Evolutionary conservation across 2,113 vertebrate species (phyloP).

Genomic region (Ardeotis arabs): DNA sequence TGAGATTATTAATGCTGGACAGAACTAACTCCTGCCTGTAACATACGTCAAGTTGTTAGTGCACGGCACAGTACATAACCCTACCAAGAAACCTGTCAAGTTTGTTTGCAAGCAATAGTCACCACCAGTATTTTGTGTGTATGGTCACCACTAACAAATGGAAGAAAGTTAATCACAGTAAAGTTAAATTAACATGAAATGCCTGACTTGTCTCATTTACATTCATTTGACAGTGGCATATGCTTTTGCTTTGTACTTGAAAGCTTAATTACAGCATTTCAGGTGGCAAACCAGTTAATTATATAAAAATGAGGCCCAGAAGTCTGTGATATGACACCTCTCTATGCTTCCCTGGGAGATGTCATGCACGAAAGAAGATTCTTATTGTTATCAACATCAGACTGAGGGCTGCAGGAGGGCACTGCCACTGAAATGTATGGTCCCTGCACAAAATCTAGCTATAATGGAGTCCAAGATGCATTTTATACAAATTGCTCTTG

Average conservation of each 20-base stretch:
- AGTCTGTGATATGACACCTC: conserved; percentile 34
- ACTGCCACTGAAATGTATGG: not conserved
- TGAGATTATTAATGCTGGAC: not conserved
- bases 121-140: not conserved
- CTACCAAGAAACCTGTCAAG: not conserved
- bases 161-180: not conserved
- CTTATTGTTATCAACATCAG: conserved; percentile 10
- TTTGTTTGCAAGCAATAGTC: not conserved
- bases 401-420: not conserved
- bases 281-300: conserved; percentile 58
- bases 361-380: conserved; percentile 7
- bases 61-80: fast-evolving
- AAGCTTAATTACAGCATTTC: conserved; percentile 65
- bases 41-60: not conserved
- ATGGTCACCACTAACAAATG: not conserved
- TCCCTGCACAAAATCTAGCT: not conserved
- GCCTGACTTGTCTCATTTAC: conserved; percentile 48
- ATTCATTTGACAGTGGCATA: conserved; percentile 49
- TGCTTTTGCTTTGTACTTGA: conserved; percentile 52
- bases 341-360: conserved; percentile 2
- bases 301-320: conserved; percentile 43
- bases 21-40: not conserved
- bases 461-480: not conserved
- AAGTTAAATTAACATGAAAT: conserved; percentile 43
- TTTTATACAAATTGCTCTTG: not conserved